phyloP scores from a whole-genome alignment of 1,140 invertebrate genomes.

The Dinothrombium tinctorium region DNA sequence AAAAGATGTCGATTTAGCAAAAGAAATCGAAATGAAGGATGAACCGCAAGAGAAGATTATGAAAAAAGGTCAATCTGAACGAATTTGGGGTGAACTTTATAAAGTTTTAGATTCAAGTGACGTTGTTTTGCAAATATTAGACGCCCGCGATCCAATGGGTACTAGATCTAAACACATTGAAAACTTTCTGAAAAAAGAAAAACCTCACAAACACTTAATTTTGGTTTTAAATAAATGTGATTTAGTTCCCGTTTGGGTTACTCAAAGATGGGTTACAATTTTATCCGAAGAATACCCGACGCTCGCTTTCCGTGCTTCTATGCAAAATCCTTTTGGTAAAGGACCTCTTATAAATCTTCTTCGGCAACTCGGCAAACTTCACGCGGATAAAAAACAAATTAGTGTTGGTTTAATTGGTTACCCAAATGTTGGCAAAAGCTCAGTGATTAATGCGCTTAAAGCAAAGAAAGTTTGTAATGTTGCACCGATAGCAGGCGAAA shows the following conservation, averaged over 20 bases:
- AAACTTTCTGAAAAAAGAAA: slow-evolving; percentile 64
- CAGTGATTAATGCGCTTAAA: slow-evolving; percentile 84
- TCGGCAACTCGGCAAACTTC: slow-evolving; percentile 84
- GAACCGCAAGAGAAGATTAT: slow-evolving; percentile 34
- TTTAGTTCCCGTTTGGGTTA: slow-evolving; percentile 74
- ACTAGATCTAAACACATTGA: slow-evolving; percentile 81
- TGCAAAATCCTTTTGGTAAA: slow-evolving; percentile 96
- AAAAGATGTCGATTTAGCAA: slow-evolving; percentile 55
- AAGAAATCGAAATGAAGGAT: slow-evolving; percentile 19
- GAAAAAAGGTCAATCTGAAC: slow-evolving; percentile 74
- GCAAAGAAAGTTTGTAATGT: slow-evolving; percentile 94
- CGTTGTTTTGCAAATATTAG: slow-evolving; percentile 73
- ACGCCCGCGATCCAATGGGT: slow-evolving; percentile 82
- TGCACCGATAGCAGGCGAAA: slow-evolving; percentile 95
- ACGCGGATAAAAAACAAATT: slow-evolving; percentile 89
- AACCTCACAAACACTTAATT: slow-evolving; percentile 78
- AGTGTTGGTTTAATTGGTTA: slow-evolving; percentile 98
- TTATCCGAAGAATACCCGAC: slow-evolving; percentile 87
- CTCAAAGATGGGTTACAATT: slow-evolving; percentile 79
- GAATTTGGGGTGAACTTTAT: slow-evolving; percentile 98
- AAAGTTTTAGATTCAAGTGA: slow-evolving; percentile 98
- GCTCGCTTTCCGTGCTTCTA: slow-evolving; percentile 88
- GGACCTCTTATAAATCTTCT: slow-evolving; percentile 87
- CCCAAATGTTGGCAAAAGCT: slow-evolving; percentile 84
- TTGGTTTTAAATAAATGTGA: slow-evolving; percentile 84